Conservation (phyloP, 2,113 vertebrate species). For the Pseudorectes ferrugineus region DNA sequence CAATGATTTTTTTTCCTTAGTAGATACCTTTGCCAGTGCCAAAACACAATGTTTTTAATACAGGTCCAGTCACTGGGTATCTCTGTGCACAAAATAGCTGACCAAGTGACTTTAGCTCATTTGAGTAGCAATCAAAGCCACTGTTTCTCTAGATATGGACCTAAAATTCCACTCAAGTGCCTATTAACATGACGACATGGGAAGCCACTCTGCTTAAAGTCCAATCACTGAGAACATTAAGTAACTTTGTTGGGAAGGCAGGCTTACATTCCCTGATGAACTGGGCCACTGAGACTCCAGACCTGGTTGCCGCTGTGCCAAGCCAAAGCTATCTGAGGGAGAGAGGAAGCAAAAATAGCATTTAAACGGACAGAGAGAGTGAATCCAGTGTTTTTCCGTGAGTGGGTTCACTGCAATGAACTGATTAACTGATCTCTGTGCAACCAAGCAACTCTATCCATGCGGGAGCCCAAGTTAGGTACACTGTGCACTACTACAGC, state of each 20-base stretch:
- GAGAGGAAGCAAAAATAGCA: neutral
- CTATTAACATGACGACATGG: neutral
- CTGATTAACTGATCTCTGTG: neutral
- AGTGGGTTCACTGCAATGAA: neutral
- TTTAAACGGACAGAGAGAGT: neutral
- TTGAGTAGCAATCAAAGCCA: neutral
- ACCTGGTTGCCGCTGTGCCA: neutral
- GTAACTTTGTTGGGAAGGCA: neutral
- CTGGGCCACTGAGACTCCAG: neutral
- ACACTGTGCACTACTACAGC: neutral
- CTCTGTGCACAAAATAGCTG: neutral
- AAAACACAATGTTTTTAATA: neutral
- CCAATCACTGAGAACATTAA: neutral
- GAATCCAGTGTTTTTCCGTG: neutral
- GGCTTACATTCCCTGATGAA: neutral
- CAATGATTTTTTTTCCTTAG: constrained; percentile 7
- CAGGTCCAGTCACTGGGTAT: neutral
- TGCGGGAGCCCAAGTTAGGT: neutral
- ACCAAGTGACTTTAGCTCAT: neutral
- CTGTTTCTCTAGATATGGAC: neutral
- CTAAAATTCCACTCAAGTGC: neutral
- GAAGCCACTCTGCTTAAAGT: neutral
- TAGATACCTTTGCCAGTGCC: neutral
- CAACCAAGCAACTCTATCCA: neutral
- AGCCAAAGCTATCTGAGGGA: neutral